These are phyloP conservation scores for Astropecten irregularis DNA, from an alignment of 53 echinoderm and acorn worm species.

Conservation along the genomic window DNA sequence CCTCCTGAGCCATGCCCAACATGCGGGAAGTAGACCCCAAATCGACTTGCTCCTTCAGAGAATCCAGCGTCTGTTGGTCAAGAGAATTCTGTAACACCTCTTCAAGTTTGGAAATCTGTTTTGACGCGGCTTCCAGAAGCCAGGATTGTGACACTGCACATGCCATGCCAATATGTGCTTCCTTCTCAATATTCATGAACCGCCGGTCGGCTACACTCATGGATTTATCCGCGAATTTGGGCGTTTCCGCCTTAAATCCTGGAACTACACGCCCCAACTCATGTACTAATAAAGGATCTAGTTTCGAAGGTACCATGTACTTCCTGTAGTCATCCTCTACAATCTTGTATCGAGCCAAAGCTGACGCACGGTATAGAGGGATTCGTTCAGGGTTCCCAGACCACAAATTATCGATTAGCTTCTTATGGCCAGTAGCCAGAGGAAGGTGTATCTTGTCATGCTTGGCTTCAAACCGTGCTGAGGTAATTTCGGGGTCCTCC, in stretches of 20 bases:
- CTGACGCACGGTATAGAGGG: background rate
- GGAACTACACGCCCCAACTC: background rate
- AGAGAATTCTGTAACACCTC: background rate
- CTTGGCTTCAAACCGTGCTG: background rate
- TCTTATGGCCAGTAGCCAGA: background rate
- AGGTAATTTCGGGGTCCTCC: background rate
- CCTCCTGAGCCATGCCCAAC: slow-evolving; percentile 16
- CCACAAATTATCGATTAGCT: background rate
- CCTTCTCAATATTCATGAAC: slow-evolving; percentile 22
- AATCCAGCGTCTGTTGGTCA: background rate
- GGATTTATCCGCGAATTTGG: background rate
- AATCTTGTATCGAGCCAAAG: background rate
- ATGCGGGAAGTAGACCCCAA: background rate
- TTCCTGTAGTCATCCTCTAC: background rate
- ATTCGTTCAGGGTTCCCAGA: too few species aligned
- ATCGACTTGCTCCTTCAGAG: background rate
- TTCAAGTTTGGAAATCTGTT: background rate
- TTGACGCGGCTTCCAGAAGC: background rate
- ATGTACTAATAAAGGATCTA: background rate
- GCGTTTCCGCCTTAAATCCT: background rate
- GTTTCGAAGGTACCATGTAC: background rate
- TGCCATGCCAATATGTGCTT: background rate
- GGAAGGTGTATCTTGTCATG: background rate
- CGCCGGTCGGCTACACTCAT: background rate
- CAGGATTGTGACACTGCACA: slow-evolving; percentile 7